Conservation (phyloP, 2,113 vertebrate genomes). For the Albula goreensis region DNA sequence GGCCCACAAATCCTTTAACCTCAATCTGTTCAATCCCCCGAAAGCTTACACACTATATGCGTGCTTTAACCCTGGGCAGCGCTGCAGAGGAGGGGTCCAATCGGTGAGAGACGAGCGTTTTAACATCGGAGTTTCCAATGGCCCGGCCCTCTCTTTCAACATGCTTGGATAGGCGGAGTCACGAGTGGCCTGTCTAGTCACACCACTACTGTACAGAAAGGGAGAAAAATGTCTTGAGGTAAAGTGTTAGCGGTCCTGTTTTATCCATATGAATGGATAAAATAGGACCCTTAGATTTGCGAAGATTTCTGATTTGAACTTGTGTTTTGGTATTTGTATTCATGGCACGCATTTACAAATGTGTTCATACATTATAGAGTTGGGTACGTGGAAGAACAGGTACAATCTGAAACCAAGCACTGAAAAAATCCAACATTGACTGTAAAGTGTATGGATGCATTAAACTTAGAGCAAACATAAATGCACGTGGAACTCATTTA, state of each 20-base stretch:
- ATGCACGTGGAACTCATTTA: no score
- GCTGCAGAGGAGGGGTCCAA: neutral
- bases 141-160: neutral
- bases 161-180: slow-evolving; percentile 11
- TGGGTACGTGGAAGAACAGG: no score
- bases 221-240: neutral
- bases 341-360: no score
- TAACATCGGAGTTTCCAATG: neutral
- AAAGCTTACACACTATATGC: neutral
- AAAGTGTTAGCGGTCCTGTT: neutral
- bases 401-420: no score
- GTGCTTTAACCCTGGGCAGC: neutral
- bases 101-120: neutral
- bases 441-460: no score
- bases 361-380: no score
- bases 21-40: neutral
- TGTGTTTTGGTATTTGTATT: no score
- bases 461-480: no score
- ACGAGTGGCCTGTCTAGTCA: neutral
- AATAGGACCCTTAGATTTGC: no score
- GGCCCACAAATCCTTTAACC: neutral
- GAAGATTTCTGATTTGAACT: no score
- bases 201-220: neutral
- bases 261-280: no score
- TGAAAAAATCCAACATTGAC: no score